Evolutionary conservation across 2,797 vertebrate species (phyloP), one percentile per base, ranked within the genome.

Genomic region (Erpetoichthys calabaricus): DNA sequence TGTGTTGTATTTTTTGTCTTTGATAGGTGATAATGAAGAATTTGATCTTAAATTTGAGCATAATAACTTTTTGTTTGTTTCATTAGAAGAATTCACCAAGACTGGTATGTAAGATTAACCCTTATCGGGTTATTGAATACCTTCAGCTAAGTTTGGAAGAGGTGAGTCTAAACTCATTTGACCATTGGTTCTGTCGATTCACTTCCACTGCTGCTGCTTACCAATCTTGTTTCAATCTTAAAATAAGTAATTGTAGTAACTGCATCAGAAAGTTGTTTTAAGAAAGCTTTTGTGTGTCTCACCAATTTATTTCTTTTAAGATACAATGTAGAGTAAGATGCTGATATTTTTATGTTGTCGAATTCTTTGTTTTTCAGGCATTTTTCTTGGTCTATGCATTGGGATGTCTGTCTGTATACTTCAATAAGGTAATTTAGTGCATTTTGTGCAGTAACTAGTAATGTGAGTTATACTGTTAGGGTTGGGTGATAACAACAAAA

Each of bases 301-400:
- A 25, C 25, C 25, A 25, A 25, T 25, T 25, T 25, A 25, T 25
- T 25, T 25, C 25, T 25, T 25, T 25, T 25, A 25, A 25, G 25
- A 25, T 25, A 25, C 25, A 25, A 25, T 43, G 5, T 4, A 45
- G 25, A 8, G 7, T 45, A 8, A 45, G 4, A 7, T 4, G 5
- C 51, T 60, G 43, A 4, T 51, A n/a, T 7, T 58, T 8, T 49
- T 54, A 57, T 41, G 25, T 9, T 53, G 8, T 64, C 8, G 45
- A 41, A 54, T n/a, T 9, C 55, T 55, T 1, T 47, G 7, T 55
- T 59, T 65, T 63, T 59, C 70, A 97, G 92, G 88, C 91, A 9
- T 97, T 98, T 79, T 98, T 98, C 75, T 79, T 98, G 72, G 89
- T 89, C 9, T 97, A 92, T 54, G 84, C 89, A 41, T 73, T 98